These are phyloP conservation scores for Galago senegalensis DNA, from an alignment of 2,797 vertebrate species.

Conservation along the genomic window DNA sequence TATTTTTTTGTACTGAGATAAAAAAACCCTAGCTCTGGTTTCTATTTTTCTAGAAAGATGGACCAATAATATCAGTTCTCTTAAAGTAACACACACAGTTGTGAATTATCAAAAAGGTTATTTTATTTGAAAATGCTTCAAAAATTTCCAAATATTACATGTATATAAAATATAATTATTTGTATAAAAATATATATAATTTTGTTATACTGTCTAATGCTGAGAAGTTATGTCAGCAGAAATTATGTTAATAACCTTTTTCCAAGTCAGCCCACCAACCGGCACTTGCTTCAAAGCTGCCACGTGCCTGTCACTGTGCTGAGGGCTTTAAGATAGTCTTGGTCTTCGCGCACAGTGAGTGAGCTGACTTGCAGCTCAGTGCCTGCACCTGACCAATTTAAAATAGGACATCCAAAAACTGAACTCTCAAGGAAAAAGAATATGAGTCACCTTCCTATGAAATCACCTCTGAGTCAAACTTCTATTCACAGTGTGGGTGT, in stretches of 20 bases:
- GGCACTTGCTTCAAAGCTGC: neutral
- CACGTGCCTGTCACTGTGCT: neutral
- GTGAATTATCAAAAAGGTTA: neutral
- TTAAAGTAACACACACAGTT: neutral
- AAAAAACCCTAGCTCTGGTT: neutral
- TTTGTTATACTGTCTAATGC: neutral
- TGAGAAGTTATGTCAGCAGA: neutral
- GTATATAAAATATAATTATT: neutral
- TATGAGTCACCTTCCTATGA: neutral
- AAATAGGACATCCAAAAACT: conserved; percentile 27
- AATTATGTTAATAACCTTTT: neutral
- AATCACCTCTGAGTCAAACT: neutral
- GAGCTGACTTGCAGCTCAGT: neutral
- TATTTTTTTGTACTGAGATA: neutral
- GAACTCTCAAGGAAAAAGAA: neutral
- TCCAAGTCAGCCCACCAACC: neutral
- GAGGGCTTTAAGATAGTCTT: neutral
- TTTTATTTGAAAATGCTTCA: conserved; percentile 48
- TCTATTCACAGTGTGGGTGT: neutral
- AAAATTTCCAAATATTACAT: neutral
- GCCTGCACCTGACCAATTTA: neutral
- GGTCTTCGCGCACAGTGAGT: neutral
- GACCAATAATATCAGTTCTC: neutral
- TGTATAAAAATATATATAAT: neutral
- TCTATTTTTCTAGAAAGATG: neutral